These are phyloP conservation scores for Coregonus suidteri DNA, from an alignment of 2,797 vertebrate species.

Conservation along the genomic window DNA sequence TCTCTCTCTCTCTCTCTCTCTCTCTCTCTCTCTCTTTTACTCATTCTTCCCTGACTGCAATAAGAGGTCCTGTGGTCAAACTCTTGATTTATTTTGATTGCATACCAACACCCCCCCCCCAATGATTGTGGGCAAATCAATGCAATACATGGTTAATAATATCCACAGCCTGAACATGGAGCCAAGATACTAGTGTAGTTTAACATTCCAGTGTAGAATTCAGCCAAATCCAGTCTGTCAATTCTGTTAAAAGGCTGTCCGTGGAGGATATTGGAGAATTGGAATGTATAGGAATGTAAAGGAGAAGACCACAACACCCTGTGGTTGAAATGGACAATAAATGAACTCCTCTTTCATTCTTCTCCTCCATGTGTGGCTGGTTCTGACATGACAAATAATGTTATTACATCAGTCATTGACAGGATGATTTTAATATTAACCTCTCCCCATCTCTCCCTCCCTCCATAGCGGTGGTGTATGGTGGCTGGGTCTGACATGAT, in stretches of 20 bases:
- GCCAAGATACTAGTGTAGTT: not conserved
- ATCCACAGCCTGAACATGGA: not conserved
- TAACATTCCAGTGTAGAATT: not conserved
- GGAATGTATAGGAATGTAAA: no score
- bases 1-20: no score
- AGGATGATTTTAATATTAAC: not conserved
- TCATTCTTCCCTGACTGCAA: slow-evolving; percentile 52
- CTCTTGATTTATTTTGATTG: slow-evolving; percentile 4
- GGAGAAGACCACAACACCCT: no score
- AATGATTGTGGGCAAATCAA: no score
- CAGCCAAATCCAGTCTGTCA: not conserved
- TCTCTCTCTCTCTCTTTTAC: no score
- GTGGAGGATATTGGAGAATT: no score
- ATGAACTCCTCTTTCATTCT: not conserved
- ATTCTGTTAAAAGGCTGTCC: no score
- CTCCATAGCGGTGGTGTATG: slow-evolving; percentile 50
- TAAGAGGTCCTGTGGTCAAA: slow-evolving; percentile 60
- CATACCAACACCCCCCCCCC: no score
- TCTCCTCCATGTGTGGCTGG: not conserved
- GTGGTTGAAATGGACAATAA: no score
- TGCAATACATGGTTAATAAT: not conserved
- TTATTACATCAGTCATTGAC: not conserved
- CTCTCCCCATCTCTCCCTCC: not conserved
- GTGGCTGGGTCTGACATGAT: slow-evolving; percentile 85
- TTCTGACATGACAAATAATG: not conserved